Evolutionary conservation across 1,140 invertebrate species (phyloP).

Genomic region (Agraylea sexmaculata): DNA sequence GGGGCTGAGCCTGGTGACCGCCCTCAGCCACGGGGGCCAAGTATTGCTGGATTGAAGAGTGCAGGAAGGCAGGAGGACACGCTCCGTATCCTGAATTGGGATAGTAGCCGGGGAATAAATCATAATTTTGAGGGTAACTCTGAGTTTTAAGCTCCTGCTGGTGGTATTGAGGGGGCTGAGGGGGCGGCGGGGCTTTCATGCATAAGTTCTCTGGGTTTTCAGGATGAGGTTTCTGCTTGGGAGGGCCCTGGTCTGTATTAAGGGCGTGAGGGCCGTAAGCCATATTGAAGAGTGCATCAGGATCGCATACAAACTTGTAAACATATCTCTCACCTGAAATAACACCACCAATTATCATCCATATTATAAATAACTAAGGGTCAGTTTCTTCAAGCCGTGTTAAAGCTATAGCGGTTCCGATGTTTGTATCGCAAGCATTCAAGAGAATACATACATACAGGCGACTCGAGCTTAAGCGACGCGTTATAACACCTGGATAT

Average conservation of each 20-base stretch:
- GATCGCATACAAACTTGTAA: constrained; percentile 93
- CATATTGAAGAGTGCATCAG: constrained; percentile 85
- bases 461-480: too few species aligned
- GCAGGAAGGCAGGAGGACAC: constrained; percentile 8
- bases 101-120: constrained; percentile 15
- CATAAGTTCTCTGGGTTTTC: constrained; percentile 18
- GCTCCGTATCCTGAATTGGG: constrained; percentile 5
- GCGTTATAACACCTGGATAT: too few species aligned
- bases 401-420: too few species aligned
- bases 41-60: constrained; percentile 14
- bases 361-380: background rate
- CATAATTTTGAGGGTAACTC: constrained; percentile 14
- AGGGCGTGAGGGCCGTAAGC: constrained; percentile 33
- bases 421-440: too few species aligned
- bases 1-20: background rate
- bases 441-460: too few species aligned
- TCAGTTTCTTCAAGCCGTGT: too few species aligned
- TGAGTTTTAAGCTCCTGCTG: background rate
- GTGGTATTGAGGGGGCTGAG: constrained; percentile 1
- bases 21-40: constrained; percentile 4
- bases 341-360: background rate
- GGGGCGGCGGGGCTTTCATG: constrained; percentile 10
- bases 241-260: constrained; percentile 2
- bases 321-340: constrained; percentile 80
- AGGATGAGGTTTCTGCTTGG: constrained; percentile 2